Percentiles rank a stretch among this genome's conserved stretches.
These are phyloP conservation scores for Coilia nasus DNA, from an alignment of 2,797 vertebrate species.

Conservation along the genomic window DNA sequence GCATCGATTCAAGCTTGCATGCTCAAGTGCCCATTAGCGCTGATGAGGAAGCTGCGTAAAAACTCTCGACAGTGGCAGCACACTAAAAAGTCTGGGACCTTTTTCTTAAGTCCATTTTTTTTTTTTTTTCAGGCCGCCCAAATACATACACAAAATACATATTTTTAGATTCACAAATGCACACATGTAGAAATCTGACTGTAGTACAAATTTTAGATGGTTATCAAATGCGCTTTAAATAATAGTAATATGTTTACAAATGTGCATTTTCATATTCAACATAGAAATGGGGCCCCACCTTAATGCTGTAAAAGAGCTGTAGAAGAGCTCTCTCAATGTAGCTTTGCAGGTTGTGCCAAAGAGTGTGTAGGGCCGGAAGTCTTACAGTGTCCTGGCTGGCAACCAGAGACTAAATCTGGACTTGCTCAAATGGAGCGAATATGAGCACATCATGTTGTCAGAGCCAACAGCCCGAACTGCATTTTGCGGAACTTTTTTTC, in stretches of 20 bases:
- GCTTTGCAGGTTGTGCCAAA: no score
- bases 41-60: constrained; percentile 64
- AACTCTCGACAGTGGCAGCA: constrained; percentile 55
- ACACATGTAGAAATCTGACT: not conserved
- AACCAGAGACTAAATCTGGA: not conserved
- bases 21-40: constrained; percentile 68
- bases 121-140: not conserved
- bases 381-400: not conserved
- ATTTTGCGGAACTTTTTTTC: no score
- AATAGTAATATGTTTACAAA: not conserved
- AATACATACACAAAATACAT: not conserved
- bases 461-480: not conserved
- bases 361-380: constrained; percentile 47
- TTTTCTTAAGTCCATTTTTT: constrained; percentile 1
- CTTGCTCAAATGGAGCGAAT: not conserved
- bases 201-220: not conserved
- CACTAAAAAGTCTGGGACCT: constrained; percentile 50
- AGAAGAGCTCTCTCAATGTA: not conserved
- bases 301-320: not conserved
- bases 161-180: not conserved
- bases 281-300: not conserved
- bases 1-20: constrained; percentile 54
- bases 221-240: not conserved
- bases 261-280: not conserved
- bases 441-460: not conserved